Evolutionary conservation across 2,113 vertebrate genomes (phyloP), one percentile per base, ranked within the genome.

Genomic region (Cervus canadensis): DNA sequence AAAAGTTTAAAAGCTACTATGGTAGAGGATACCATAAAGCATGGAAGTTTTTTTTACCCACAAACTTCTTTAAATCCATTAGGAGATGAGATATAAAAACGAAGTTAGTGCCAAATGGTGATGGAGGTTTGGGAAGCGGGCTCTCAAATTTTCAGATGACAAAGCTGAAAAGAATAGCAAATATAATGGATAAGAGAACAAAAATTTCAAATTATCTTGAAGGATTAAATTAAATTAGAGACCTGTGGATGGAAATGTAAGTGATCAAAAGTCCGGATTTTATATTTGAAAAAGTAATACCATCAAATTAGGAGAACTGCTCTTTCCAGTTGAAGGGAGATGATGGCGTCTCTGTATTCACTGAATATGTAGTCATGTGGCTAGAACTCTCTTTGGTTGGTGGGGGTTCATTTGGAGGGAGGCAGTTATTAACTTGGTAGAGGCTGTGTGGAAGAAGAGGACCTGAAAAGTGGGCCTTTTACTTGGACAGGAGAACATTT

Each of bases 101-200:
- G 84, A 79, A 95, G 95, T 93, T 88, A 91, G 23, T 82, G 50
- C 78, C 71, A 96, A 76, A 83, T 67, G 57, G 45, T 60, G 54
- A 89, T 33, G 79, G 48, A 85, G 50, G 84, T 48, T 64, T 83
- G 26, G 48, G 6, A 94, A 97, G 36, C 1, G 8, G 30, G 28
- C 50, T 48, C 4, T 95, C 76, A 91, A 45, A 52, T 64, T 86
- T 96, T 40, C 56, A 97, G n/a, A 87, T 59, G 64, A 87, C n/a
- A 89, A 95, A 94, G 14, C 17, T 45, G 6, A 59, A 74, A 88
- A 83, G 54, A 94, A 87, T 13, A 57, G 28, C 36, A 93, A 92
- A 50, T 82, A n/a, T 60, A 33, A 74, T 74, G 16, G 57, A 79
- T 83, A 19, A 74, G 5, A 86, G 83, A 95, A 88, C 67, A 92